Base-by-base conservation (phyloP, 2,888 invertebrate species). In the Neoscelio sp. region DNA sequence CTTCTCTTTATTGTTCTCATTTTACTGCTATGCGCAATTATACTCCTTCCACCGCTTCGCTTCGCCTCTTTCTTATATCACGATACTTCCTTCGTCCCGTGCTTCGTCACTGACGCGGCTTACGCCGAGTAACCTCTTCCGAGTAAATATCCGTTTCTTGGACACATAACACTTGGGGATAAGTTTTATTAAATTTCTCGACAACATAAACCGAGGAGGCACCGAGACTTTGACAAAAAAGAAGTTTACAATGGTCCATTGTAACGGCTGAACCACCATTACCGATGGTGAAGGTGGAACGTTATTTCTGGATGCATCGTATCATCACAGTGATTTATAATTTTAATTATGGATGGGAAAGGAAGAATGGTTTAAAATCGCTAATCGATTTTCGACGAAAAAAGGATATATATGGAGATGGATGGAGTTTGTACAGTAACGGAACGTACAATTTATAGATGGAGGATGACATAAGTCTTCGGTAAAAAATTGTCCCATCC, bases 21-120 rank as follows among this genome's bases (percentile, higher is more conserved):
- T 76, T 67, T 56, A 58, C 56, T 74, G 60, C 56, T 78, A 64
- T 67, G 62, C 76, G 78, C 82, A 81, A 83, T 83, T 83, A 81
- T 81, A 48, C 71, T 48, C 77, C 76, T 56, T 30, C 74, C 78
- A 79, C 48, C 20, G n/a, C n/a, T 73, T 30, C 44, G 44, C 38
- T 13, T 64, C 67, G 52, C 20, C 68, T 74, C 62, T 70, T 78
- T 78, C 74, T 78, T 78, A 78, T 73, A 54, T 73, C 78, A 74
- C 75, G 74, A 79, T 56, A 58, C 52, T 70, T 50, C 44, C 52
- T 23, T 30, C 40, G 28, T 58, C 28, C 46, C 12, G 54, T 23
- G 38, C 62, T 70, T 35, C 64, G 64, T 64, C 62, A 46, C 54
- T 44, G 75, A 33, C 62, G 60, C 35, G 54, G 33, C 75, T 62